These are phyloP conservation scores for Arctocebus calabarensis DNA, from an alignment of 2,797 vertebrate genomes.

Conservation along the genomic window DNA sequence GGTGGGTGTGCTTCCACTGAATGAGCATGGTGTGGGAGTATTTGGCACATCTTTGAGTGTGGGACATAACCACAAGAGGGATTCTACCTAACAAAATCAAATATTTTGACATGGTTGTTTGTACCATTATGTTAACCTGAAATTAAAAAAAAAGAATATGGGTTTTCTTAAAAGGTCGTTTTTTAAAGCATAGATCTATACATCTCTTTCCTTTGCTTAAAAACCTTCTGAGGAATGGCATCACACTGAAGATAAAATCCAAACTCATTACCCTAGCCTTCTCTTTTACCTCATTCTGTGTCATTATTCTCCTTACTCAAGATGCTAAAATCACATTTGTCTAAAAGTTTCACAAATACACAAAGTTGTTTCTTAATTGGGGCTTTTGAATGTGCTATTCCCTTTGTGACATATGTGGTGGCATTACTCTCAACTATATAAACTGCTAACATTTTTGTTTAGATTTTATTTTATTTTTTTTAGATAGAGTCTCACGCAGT, in stretches of 20 bases:
- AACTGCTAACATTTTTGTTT: background rate
- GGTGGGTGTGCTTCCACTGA: too few relatives aligned
- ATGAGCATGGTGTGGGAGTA: too few relatives aligned
- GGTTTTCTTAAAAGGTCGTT: background rate
- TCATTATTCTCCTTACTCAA: background rate
- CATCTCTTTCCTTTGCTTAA: background rate
- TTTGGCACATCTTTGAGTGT: too few relatives aligned
- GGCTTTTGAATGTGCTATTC: background rate
- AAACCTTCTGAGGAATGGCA: background rate
- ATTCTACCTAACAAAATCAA: too few relatives aligned
- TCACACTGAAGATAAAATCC: background rate
- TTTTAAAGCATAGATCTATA: background rate
- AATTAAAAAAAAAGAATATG: too few relatives aligned
- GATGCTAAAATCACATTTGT: too few relatives aligned
- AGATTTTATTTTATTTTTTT: background rate
- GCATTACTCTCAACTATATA: background rate
- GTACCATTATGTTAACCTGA: too few relatives aligned
- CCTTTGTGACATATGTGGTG: background rate
- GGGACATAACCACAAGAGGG: too few relatives aligned
- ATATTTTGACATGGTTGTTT: too few relatives aligned
- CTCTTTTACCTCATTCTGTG: background rate
- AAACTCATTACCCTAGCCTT: background rate
- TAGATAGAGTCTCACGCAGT: too few relatives aligned
- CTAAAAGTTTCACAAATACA: too few relatives aligned
- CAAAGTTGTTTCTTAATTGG: too few relatives aligned